Percentiles rank a stretch among this genome's conserved stretches.
Conservation (phyloP, 2,113 vertebrate species). For the Tympanuchus pallidicinctus region DNA sequence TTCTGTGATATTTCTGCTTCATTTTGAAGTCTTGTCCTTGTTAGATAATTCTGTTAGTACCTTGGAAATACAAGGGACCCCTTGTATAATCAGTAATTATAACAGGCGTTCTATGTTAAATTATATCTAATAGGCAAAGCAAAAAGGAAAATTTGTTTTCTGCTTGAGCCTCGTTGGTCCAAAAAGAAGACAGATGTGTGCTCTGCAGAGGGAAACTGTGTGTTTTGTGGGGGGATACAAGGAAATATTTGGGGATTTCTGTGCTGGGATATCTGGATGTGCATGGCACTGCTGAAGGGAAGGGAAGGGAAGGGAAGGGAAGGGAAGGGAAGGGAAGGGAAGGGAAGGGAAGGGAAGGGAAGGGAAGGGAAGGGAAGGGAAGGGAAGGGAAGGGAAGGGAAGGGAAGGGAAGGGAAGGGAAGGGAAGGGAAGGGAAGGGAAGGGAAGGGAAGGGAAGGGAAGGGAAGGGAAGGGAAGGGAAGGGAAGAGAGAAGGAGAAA, state of each 20-base stretch:
- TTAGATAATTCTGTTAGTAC: conserved; percentile 77
- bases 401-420: too few species aligned
- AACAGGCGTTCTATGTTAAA: conserved; percentile 73
- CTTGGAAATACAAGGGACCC: conserved; percentile 65
- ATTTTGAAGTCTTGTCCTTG: conserved; percentile 74
- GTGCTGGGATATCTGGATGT: neutral
- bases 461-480: too few species aligned
- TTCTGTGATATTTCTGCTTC: conserved; percentile 62
- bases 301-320: too few species aligned
- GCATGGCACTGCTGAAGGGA: neutral
- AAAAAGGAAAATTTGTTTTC: conserved; percentile 41
- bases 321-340: too few species aligned
- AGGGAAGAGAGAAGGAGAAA: too few species aligned
- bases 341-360: too few species aligned
- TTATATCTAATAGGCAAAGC: conserved; percentile 57
- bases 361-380: neutral
- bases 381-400: too few species aligned
- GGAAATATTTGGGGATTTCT: neutral
- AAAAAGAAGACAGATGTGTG: neutral
- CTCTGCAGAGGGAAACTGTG: neutral
- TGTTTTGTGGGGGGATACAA: rapidly evolving
- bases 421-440: too few species aligned
- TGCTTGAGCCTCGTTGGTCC: neutral
- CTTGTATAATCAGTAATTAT: conserved; percentile 39
- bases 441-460: too few species aligned